phyloP scores from a whole-genome alignment of 2,888 invertebrate species.

The Phragmatobia fuliginosa region DNA sequence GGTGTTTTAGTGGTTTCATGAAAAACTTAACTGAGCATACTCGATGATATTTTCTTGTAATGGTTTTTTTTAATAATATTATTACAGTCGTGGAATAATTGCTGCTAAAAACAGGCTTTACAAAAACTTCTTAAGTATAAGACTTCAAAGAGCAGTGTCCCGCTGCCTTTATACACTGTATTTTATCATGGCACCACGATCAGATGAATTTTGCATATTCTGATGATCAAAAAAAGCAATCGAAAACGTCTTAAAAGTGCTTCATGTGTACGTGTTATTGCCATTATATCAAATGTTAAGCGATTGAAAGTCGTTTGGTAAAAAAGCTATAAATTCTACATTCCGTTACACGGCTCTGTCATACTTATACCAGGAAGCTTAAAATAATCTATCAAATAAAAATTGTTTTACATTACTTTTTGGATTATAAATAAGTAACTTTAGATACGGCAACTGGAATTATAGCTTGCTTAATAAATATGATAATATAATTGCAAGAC shows the following conservation, averaged over 20 bases:
- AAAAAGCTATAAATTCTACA: slow-evolving; percentile 78
- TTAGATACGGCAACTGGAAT: too few species aligned
- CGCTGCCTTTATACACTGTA: neutral
- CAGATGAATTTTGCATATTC: neutral
- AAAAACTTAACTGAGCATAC: neutral
- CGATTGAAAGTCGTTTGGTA: slow-evolving; percentile 73
- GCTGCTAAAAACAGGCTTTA: neutral
- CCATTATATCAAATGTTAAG: slow-evolving; percentile 63
- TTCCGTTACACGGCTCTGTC: slow-evolving; percentile 66
- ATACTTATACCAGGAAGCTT: slow-evolving; percentile 64
- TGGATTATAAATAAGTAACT: neutral
- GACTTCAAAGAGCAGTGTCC: neutral
- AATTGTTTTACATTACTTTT: slow-evolving; percentile 52
- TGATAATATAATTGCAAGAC: too few species aligned
- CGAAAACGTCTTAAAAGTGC: neutral
- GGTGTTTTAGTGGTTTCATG: neutral
- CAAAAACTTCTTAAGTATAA: neutral
- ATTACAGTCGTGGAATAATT: neutral
- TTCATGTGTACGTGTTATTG: neutral
- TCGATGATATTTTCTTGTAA: neutral
- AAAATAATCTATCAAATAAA: slow-evolving; percentile 61
- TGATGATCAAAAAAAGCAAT: neutral
- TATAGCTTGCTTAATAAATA: too few species aligned
- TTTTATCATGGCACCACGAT: neutral
- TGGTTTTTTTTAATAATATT: neutral